Evolutionary conservation across 2,113 vertebrate genomes (phyloP), one percentile per base, ranked within the genome.

Genomic region (Ageneiosus marmoratus): DNA sequence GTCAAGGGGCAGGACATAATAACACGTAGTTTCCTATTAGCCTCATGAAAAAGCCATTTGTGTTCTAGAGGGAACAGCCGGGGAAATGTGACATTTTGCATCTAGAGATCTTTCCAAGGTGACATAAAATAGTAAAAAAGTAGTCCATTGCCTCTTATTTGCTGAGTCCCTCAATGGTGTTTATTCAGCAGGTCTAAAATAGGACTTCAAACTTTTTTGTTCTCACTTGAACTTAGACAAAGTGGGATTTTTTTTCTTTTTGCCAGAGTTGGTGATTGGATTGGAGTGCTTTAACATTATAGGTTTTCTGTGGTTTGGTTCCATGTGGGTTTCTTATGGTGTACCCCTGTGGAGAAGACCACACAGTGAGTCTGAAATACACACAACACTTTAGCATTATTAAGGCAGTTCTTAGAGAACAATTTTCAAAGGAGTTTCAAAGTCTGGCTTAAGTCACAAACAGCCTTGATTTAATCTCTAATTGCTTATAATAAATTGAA

Each of bases 1-100:
- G 85, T 88, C 86, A 86, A 84, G 84, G 77, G 77, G 44, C 69
- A 78, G 83, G 80, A 86, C 84, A 87, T 89, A 89, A 90, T 88
- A 85, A 81, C 85, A 84, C 74, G 60, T 89, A 88, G 87, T 90
- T 90, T 89, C 87, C 84, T 88, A 88, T 88, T 89, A 89, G 80
- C 79, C 82, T 88, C 80, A 82, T 82, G 85, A 89, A 89, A 87
- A 88, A 88, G 83, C 55, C 82, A 88, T 88, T 87, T 87, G 83
- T 27, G 81, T 80, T 83, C 53, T 48, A 56, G 55, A 56, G 80
- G 79, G 84, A 76, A 81, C 80, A 29, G 53, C 9, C 55, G 79
- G 13, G 83, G 83, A 62, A 78, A 58, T 75, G 32, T 48, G 58
- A 82, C 22, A 80, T 65, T 85, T 41, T 84, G 78, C 58, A 74